Conservation (phyloP, 2,113 vertebrate species). For the Setophaga kirtlandii region DNA sequence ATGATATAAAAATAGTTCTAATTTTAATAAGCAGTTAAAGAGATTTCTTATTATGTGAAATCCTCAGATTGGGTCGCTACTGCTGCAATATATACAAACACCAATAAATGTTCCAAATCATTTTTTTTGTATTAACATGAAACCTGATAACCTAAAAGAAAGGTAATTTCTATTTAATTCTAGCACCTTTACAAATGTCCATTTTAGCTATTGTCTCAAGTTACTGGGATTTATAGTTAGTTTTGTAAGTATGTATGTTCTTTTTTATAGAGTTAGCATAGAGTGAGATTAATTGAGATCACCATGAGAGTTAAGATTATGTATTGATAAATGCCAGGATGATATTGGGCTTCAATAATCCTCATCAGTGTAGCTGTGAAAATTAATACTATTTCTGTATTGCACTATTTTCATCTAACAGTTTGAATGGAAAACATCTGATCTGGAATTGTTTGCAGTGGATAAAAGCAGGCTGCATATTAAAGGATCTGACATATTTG, state of each 20-base stretch:
- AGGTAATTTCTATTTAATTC: background rate
- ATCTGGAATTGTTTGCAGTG: constrained; percentile 23
- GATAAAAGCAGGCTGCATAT: constrained; percentile 5
- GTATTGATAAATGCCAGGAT: background rate
- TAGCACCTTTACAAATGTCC: background rate
- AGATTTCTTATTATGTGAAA: background rate
- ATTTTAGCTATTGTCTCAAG: background rate
- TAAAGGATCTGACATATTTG: constrained; percentile 54
- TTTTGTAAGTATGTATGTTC: background rate
- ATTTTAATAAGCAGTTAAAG: background rate
- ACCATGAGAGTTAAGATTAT: background rate
- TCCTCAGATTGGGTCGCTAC: background rate
- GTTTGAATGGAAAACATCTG: background rate
- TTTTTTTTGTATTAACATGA: background rate
- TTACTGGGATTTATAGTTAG: background rate
- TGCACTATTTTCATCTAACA: background rate
- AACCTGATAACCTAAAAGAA: background rate
- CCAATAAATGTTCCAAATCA: background rate
- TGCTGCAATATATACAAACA: background rate
- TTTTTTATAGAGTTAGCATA: background rate
- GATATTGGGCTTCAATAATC: background rate
- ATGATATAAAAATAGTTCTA: background rate
- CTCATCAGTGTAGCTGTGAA: background rate
- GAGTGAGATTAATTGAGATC: background rate
- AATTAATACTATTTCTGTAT: constrained; percentile 14